Evolutionary conservation across 1,140 invertebrate species (phyloP), one percentile per base, ranked within the genome.

Genomic region (Parasteatoda tepidariorum): DNA sequence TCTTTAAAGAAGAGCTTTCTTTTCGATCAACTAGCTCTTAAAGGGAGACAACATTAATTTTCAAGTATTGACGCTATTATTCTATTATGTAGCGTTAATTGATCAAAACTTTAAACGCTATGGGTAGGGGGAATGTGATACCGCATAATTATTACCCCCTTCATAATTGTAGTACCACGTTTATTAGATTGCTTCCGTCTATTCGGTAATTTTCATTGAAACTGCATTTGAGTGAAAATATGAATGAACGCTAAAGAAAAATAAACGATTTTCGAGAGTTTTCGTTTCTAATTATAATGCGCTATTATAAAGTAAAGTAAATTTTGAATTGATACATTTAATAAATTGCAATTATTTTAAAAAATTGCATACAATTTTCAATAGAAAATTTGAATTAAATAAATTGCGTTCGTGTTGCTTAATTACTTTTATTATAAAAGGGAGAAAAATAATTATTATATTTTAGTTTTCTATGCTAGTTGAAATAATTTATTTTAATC

Each of bases 61-160:
- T 79, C 76, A 41, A 79, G 76, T 41, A 57, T 64, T 54, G 28
- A 7, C 38, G 48, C 76, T 79, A 79, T 79, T 79, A 79, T 68
- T 79, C 76, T 61, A 79, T 79, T 79, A 79, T 79, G 76, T 57
- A 33, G 64, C 76, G 62, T 41, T 79, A 79, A 79, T 79, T 79
- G 76, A 79, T 79, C 76, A 34, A 79, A 79, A 59, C 76, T 64
- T 79, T 79, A 79, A 79, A 79, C 64, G 64, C 41, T 79, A 64
- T 33, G 41, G 68, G 68, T 31, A 48, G 64, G 76, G 76, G 31
- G 34, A 68, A 79, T 68, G 76, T 68, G 64, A 79, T 79, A 79
- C 41, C 64, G 55, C 68, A 79, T 79, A 79, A 79, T 79, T 79
- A 79, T 68, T 79, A 33, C 28, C 57, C 48, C 31, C 59, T 31